Conservation (phyloP, 2,797 vertebrate genomes). For the Ciconia nigra region DNA sequence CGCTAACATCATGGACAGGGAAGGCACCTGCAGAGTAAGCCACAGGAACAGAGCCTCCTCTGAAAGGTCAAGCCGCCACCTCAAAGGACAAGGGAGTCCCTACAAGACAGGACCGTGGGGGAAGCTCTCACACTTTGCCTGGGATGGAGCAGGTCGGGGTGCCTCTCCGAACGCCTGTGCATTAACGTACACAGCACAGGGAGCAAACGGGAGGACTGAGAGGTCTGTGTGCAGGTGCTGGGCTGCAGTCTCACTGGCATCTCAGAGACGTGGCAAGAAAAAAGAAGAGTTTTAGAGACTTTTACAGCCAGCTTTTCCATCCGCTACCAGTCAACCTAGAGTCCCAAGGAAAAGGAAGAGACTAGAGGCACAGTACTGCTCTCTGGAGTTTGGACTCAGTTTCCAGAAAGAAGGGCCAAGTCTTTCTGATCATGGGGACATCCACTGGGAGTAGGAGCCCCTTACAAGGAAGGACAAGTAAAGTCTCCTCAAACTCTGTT, state of each 20-base stretch:
- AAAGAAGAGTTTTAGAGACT: background rate
- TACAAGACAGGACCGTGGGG: accelerated
- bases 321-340: background rate
- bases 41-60: background rate
- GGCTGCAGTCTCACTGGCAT: background rate
- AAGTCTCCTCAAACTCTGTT: background rate
- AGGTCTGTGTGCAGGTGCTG: background rate
- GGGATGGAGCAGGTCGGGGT: background rate
- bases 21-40: background rate
- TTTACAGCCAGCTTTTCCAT: background rate
- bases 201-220: background rate
- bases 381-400: background rate
- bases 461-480: background rate
- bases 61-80: background rate
- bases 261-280: accelerated
- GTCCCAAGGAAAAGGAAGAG: background rate
- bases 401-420: background rate
- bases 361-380: background rate
- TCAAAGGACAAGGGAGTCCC: background rate
- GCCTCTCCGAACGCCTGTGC: accelerated
- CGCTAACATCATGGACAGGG: accelerated
- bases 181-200: accelerated
- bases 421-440: background rate
- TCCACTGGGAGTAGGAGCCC: background rate
- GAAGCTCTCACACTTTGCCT: background rate